These are phyloP conservation scores for Zosterops pallidus DNA, from an alignment of 2,113 vertebrate species.

Conservation along the genomic window DNA sequence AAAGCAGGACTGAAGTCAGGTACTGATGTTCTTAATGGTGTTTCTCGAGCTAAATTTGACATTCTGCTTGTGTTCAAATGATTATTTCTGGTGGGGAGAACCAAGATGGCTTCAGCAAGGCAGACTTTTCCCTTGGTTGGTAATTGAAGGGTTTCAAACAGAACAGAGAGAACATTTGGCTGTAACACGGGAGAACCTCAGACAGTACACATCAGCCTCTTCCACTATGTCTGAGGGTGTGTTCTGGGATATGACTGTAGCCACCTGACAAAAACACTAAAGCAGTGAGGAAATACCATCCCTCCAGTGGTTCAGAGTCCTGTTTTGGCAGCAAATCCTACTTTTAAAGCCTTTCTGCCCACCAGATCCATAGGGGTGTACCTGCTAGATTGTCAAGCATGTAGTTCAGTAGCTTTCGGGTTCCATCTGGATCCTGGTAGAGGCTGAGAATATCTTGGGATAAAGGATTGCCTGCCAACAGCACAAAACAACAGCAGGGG, in stretches of 20 bases:
- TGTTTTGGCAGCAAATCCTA: background rate
- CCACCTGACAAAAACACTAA: background rate
- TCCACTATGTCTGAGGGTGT: accelerated
- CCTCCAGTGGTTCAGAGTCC: background rate
- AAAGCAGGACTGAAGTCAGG: background rate
- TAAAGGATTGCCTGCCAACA: conserved; percentile 93
- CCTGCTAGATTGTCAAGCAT: conserved; percentile 99
- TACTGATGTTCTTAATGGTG: background rate
- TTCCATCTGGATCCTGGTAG: conserved; percentile 97
- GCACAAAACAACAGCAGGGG: conserved; percentile 1
- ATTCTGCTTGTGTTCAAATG: background rate
- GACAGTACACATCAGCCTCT: background rate
- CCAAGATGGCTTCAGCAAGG: background rate
- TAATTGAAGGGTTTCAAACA: background rate
- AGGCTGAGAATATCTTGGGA: conserved; percentile 98
- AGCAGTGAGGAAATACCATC: background rate
- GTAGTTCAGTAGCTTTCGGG: conserved; percentile 98
- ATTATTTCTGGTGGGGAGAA: background rate
- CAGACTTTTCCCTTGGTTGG: background rate
- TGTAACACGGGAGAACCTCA: background rate
- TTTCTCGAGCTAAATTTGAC: background rate
- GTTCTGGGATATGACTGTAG: background rate
- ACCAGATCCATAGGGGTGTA: background rate
- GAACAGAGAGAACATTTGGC: background rate
- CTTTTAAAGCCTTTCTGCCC: background rate